phyloP scores from a whole-genome alignment of 2,888 invertebrate species.

The Keiferia lycopersicella region DNA sequence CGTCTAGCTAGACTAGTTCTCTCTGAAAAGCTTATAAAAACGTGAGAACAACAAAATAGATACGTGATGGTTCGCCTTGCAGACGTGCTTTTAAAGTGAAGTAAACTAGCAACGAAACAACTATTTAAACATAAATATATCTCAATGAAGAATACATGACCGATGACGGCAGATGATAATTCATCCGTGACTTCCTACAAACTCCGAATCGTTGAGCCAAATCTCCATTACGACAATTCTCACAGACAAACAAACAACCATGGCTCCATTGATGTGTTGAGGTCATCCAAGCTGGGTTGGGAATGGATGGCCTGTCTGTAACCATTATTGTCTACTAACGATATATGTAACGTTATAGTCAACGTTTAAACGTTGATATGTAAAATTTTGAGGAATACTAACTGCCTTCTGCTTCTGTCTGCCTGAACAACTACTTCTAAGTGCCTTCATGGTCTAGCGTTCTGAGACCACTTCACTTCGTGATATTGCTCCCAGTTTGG shows the following conservation, averaged over 20 bases:
- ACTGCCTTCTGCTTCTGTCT: too few relatives aligned
- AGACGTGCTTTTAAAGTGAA: neutral
- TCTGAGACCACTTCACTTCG: too few relatives aligned
- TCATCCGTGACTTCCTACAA: slow-evolving; percentile 22
- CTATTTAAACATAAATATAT: neutral
- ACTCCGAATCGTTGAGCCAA: slow-evolving; percentile 21
- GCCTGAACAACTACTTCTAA: too few relatives aligned
- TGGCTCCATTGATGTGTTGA: slow-evolving; percentile 22
- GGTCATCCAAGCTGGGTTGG: slow-evolving; percentile 19
- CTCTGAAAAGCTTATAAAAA: too few relatives aligned
- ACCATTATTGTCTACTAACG: slow-evolving; percentile 17
- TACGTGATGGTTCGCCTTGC: neutral
- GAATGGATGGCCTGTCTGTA: slow-evolving; percentile 10
- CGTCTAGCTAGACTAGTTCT: too few relatives aligned
- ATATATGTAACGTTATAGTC: neutral
- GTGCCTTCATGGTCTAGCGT: too few relatives aligned
- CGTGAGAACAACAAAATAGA: too few relatives aligned
- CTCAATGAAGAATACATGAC: neutral
- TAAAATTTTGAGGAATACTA: too few relatives aligned
- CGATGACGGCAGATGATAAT: slow-evolving; percentile 14
- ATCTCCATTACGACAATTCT: slow-evolving; percentile 21
- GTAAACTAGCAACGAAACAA: slow-evolving; percentile 4
- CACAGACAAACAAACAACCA: slow-evolving; percentile 10
- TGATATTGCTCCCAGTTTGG: too few relatives aligned
- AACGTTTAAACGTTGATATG: too few relatives aligned